Percentiles rank a stretch among this genome's conserved stretches.
Conservation (phyloP, 2,797 vertebrate species). For the Hyperoplus lanceolatus region DNA sequence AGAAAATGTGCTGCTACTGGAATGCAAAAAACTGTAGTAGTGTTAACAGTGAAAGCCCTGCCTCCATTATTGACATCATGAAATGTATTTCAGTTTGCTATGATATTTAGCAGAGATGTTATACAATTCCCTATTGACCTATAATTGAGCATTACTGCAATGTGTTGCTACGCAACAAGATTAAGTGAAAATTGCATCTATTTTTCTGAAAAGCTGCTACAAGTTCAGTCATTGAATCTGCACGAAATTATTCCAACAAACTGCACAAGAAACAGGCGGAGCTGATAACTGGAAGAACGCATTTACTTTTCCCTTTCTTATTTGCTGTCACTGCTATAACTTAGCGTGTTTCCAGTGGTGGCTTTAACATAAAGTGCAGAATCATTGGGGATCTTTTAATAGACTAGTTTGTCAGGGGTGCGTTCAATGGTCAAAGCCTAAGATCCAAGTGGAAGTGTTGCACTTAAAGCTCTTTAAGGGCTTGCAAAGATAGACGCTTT, state of each 20-base stretch:
- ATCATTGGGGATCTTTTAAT: conserved; percentile 71
- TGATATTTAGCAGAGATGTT: not conserved
- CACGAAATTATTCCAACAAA: not conserved
- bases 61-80: not conserved
- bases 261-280: not conserved
- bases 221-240: not conserved
- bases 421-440: conserved; percentile 81
- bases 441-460: conserved; percentile 28
- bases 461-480: conserved; percentile 34
- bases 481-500: conserved; percentile 64
- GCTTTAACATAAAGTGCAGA: conserved; percentile 85
- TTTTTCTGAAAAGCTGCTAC: not conserved
- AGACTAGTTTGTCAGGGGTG: conserved; percentile 78
- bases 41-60: not conserved
- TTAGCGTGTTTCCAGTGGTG: conserved; percentile 45
- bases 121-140: no score
- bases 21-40: not conserved
- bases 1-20: not conserved
- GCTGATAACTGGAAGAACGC: not conserved
- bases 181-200: not conserved
- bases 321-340: not conserved
- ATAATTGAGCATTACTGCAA: not conserved
- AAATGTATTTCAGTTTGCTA: not conserved
- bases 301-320: not conserved
- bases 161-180: not conserved